Conservation (phyloP, 2,113 vertebrate species). For the Hydrochoerus hydrochaeris region DNA sequence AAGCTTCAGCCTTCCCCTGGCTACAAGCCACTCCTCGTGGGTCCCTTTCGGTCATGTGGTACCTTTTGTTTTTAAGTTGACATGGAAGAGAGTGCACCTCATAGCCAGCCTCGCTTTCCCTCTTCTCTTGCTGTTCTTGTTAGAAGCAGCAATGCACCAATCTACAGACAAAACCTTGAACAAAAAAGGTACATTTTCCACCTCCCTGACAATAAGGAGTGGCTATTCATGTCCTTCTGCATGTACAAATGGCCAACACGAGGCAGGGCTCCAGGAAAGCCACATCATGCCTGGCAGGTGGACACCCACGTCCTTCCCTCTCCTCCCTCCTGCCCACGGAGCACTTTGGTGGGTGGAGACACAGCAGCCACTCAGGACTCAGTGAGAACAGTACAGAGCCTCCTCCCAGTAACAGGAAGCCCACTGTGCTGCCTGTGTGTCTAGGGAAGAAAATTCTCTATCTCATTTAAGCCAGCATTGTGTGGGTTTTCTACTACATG, state of each 20-base stretch:
- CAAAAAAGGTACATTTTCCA: background rate
- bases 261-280: background rate
- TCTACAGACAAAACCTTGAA: background rate
- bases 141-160: background rate
- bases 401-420: fast-evolving
- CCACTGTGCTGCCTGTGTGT: background rate
- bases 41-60: background rate
- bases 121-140: background rate
- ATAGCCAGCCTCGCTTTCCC: background rate
- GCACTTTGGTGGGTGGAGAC: fast-evolving
- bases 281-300: background rate
- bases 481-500: background rate
- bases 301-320: background rate
- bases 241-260: too few relatives aligned
- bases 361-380: background rate
- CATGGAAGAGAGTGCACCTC: fast-evolving
- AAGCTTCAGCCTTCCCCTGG: background rate
- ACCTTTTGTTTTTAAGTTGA: background rate
- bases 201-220: background rate
- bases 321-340: background rate
- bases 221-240: too few relatives aligned
- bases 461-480: background rate
- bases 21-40: background rate
- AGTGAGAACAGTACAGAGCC: too few relatives aligned
- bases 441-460: fast-evolving